These are phyloP conservation scores for Alca torda DNA, from an alignment of 2,797 vertebrate species.

Conservation along the genomic window DNA sequence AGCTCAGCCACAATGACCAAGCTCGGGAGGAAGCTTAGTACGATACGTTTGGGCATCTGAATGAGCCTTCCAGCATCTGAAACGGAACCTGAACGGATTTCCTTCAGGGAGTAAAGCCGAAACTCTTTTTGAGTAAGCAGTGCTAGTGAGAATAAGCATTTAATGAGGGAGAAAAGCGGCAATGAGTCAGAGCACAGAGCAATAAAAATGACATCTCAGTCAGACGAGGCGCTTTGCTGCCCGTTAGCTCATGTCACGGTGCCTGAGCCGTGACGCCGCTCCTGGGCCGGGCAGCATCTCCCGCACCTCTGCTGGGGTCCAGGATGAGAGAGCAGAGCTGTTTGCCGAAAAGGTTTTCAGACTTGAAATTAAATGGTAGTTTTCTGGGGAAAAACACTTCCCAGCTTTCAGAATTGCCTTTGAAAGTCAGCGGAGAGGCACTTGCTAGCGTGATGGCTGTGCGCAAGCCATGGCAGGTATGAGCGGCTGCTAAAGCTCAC, in stretches of 20 bases:
- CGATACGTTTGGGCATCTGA: rapidly evolving
- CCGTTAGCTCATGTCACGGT: background rate
- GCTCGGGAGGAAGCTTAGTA: background rate
- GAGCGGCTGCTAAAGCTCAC: background rate
- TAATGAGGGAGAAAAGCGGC: background rate
- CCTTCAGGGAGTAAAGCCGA: background rate
- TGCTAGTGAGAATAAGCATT: background rate
- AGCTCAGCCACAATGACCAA: background rate
- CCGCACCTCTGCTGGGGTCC: background rate
- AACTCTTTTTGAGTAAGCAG: background rate
- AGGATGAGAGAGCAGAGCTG: background rate
- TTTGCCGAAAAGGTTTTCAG: background rate
- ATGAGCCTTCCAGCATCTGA: background rate
- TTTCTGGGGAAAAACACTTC: background rate
- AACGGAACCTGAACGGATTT: background rate
- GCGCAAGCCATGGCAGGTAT: background rate
- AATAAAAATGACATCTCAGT: background rate
- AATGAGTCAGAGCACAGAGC: background rate
- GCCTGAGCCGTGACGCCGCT: background rate
- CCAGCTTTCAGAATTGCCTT: background rate
- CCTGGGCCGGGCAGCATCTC: background rate
- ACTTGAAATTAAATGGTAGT: background rate
- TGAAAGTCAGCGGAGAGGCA: background rate
- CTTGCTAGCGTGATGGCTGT: background rate
- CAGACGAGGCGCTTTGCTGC: background rate